Evolutionary conservation across 2,113 vertebrate species (phyloP).

Genomic region (Anolis carolinensis): DNA sequence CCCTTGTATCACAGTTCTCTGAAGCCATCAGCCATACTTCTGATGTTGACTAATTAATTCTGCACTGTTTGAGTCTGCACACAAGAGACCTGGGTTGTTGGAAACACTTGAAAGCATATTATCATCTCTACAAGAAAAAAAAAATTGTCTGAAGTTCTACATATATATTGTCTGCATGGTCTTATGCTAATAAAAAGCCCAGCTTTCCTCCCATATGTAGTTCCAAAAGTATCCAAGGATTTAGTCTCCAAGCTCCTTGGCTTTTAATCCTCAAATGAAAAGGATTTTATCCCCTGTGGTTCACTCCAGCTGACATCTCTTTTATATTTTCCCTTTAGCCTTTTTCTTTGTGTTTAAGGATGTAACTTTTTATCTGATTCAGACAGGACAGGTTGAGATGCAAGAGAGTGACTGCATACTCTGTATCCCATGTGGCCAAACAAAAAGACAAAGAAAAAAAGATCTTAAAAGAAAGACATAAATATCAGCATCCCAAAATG

Average conservation of each 20-base stretch:
- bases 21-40: constrained; percentile 30
- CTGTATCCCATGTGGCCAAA: rapidly evolving
- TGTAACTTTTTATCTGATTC: not conserved
- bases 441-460: not conserved
- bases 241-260: not conserved
- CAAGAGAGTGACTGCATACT: not conserved
- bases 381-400: not conserved
- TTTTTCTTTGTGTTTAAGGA: not conserved
- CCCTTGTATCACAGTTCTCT: constrained; percentile 22
- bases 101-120: too few species aligned
- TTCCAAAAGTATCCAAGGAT: constrained; percentile 6
- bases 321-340: not conserved
- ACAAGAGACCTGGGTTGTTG: not conserved
- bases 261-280: constrained; percentile 38
- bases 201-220: not conserved
- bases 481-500: not conserved
- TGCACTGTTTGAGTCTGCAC: constrained; percentile 30
- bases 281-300: not conserved
- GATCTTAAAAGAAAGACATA: not conserved
- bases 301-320: constrained; percentile 41
- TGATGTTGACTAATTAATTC: constrained; percentile 55
- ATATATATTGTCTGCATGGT: not conserved
- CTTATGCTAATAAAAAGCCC: not conserved
- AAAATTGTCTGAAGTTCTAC: not conserved
- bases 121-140: not conserved